Evolutionary conservation across 1,140 invertebrate species (phyloP).

Genomic region (Pygmarrhopalites habei): DNA sequence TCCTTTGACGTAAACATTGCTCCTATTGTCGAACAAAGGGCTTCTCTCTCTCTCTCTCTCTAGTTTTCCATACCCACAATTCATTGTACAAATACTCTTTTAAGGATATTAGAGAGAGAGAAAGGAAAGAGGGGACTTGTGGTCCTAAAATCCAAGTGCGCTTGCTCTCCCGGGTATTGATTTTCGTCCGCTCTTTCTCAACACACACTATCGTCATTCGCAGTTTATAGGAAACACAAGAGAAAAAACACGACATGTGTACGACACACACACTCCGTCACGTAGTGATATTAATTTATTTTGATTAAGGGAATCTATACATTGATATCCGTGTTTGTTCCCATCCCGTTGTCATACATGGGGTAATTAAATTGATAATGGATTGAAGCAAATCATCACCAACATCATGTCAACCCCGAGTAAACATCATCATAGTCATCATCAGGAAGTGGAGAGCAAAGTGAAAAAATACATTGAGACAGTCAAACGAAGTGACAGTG

Average conservation of each 20-base stretch:
- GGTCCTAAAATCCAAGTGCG: too few species aligned
- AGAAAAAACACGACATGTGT: neutral
- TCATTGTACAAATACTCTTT: too few species aligned
- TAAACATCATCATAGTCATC: neutral
- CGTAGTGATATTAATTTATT: neutral
- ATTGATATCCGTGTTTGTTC: neutral
- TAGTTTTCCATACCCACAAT: too few species aligned
- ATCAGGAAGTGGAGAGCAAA: neutral
- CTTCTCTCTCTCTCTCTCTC: too few species aligned
- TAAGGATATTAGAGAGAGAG: too few species aligned
- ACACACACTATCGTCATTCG: neutral
- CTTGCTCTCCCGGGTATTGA: constrained; percentile 7
- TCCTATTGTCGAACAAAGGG: too few species aligned
- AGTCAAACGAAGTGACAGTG: neutral
- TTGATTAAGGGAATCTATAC: neutral
- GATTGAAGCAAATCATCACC: neutral
- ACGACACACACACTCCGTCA: neutral
- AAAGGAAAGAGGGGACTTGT: too few species aligned
- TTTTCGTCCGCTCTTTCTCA: neutral
- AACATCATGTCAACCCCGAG: neutral
- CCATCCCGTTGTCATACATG: neutral
- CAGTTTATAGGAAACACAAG: neutral
- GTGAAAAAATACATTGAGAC: constrained; percentile 1
- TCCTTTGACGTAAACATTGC: too few species aligned
- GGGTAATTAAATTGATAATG: neutral